Base-by-base conservation (phyloP, 2,113 vertebrate species). In the Physeter macrocephalus region DNA sequence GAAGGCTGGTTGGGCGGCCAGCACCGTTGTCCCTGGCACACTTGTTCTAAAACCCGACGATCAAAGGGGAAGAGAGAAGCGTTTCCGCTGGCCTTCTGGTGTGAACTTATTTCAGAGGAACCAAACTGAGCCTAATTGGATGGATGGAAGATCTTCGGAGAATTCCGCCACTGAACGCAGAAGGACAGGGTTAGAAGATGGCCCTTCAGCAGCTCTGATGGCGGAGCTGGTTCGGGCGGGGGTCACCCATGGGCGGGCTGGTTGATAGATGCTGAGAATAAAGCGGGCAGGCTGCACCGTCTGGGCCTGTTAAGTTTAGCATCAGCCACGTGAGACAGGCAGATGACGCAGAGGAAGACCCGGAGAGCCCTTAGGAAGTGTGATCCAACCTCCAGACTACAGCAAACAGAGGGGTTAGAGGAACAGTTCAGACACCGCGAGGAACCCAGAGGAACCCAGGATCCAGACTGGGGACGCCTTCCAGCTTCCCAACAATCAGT, bases 361-460 rank as follows among this genome's bases (percentile, higher is more conserved):
- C 4, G 18, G 57, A 39, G 14, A 41, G 10, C 18, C 11, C 39
- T 20, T 27, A 8, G 67, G 43, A 13, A 41, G 31, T 46, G n/a
- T 0, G n/a, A 27, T 14, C 23, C 25, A 9, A 8, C 43, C 18
- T 46, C 21, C 66, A 52, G 78, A 61, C 78, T 4, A 8, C n/a
- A 36, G 62, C n/a, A 29, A 15, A 15, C 0, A 21, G 49, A 23
- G 89, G 5, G 52, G 15, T 52, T n/a, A n/a, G 36, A 62, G 83
- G 69, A 4, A 5, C 11, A 46, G 0, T 69, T 12, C 18, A 11
- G n/a, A 21, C 5, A 2, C 3, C 0, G 14, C 4, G 1, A 43
- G 41, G 34, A 8, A 1, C 11, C 69, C 86, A 34, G 39, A 34
- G 10, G 83, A 52, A 18, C 52, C 52, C 52, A 52, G 52, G 17